A percentile compares a stretch with the other conserved stretches of the same genome.
These are phyloP conservation scores for Euclidia mi DNA, from an alignment of 2,888 invertebrate species.

Conservation along the genomic window DNA sequence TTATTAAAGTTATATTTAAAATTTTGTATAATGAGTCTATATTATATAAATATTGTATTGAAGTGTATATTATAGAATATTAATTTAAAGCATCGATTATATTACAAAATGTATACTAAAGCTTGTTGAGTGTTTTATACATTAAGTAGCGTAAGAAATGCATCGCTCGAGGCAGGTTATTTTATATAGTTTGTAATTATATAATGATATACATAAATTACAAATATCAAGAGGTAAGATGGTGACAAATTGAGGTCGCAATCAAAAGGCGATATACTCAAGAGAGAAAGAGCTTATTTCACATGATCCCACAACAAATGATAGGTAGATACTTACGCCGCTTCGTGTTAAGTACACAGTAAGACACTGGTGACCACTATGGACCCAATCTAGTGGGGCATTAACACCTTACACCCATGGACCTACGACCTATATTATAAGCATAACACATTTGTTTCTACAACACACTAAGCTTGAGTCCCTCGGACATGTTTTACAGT, in stretches of 20 bases:
- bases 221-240: background rate
- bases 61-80: too few species aligned
- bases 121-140: too few species aligned
- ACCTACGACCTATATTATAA: conserved; percentile 62
- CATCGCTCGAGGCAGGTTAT: too few species aligned
- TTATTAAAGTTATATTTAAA: too few species aligned
- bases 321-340: conserved; percentile 81
- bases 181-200: too few species aligned
- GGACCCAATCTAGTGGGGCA: conserved; percentile 71
- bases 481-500: conserved; percentile 60
- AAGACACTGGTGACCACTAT: conserved; percentile 72
- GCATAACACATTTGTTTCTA: conserved; percentile 80
- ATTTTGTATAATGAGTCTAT: too few species aligned
- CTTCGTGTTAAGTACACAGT: conserved; percentile 70
- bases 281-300: conserved; percentile 73
- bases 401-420: conserved; percentile 76
- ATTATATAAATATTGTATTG: too few species aligned
- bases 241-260: conserved; percentile 71
- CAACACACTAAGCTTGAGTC: conserved; percentile 85
- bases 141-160: too few species aligned
- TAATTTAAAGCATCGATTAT: too few species aligned
- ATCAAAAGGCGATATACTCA: conserved; percentile 73
- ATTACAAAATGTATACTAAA: too few species aligned
- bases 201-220: too few species aligned
- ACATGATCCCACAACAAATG: conserved; percentile 85